Evolutionary conservation across 1,140 invertebrate genomes (phyloP), one percentile per base, ranked within the genome.

Genomic region (Proales similis): DNA sequence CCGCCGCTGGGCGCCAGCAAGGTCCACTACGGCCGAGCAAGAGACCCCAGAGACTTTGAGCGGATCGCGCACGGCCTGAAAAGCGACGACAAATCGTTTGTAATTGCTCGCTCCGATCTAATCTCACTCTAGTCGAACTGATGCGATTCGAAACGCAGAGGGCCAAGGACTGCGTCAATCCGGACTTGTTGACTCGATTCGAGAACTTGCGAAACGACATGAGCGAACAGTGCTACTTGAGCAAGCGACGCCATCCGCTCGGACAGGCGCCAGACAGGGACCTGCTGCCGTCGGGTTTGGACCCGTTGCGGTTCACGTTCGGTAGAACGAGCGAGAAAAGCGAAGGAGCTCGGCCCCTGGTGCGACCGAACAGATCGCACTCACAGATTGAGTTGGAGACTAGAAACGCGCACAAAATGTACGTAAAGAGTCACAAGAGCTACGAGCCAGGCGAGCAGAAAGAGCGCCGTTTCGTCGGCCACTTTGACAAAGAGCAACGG

Each of bases 331-430:
- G 70, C 60, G 66, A 70, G 64, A 61, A 72, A 57, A 69, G 71
- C 73, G 65, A 64, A 61, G 29, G 68, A 45, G 74, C 74, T 46
- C 72, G 72, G 42, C 70, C 68, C 36, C 49, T 74, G 6, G 68
- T 76, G 4, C 75, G 73, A 61, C 74, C 74, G 2, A 66, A 70
- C 53, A 74, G 73, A 48, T 70, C 67, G 0, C 70, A 70, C 65
- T 68, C 64, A 12, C 63, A 72, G 32, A 72, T 76, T 30, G 66
- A 69, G 30, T 46, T 68, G 14, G 74, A 75, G 27, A 64, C 68
- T 11, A 57, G 48, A 4, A 67, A 69, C 2, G 70, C 70, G 3
- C 71, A 72, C 65, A 70, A 73, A 46, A 61, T 32, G 39, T 76
- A 76, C 62, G 63, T 67, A 17, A 60, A 60, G 24, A 67, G 71